Conservation (phyloP, 2,797 vertebrate species). For the Pterois miles region DNA sequence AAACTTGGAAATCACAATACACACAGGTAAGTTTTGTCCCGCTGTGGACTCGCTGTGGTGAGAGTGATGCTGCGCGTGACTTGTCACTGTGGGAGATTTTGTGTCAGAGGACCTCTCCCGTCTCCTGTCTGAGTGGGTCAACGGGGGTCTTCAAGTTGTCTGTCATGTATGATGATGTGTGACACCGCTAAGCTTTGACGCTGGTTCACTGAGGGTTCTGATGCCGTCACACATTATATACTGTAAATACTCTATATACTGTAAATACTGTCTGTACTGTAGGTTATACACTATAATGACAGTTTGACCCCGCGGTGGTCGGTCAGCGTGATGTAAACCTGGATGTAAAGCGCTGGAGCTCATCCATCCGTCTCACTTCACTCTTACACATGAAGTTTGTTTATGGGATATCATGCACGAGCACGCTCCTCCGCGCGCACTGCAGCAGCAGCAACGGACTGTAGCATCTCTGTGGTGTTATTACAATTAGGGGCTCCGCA, state of each 20-base stretch:
- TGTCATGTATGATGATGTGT: neutral
- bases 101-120: neutral
- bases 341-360: neutral
- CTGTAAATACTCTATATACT: neutral
- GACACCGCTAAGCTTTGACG: neutral
- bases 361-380: slow-evolving; percentile 1
- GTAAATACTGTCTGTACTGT: too few species aligned
- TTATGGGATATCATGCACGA: neutral
- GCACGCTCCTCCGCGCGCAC: slow-evolving; percentile 2
- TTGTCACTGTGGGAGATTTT: neutral
- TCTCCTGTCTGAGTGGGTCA: neutral
- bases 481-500: slow-evolving; percentile 74
- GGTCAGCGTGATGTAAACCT: neutral
- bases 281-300: too few species aligned
- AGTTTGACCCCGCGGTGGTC: neutral
- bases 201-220: neutral
- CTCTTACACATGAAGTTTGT: neutral
- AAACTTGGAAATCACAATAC: slow-evolving; percentile 6
- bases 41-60: neutral
- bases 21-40: slow-evolving; percentile 57
- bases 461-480: slow-evolving; percentile 55
- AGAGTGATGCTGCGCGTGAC: neutral
- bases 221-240: neutral
- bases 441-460: slow-evolving; percentile 5
- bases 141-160: neutral